Conservation (phyloP, 1,140 invertebrate genomes). For the Drosophila nasuta region DNA sequence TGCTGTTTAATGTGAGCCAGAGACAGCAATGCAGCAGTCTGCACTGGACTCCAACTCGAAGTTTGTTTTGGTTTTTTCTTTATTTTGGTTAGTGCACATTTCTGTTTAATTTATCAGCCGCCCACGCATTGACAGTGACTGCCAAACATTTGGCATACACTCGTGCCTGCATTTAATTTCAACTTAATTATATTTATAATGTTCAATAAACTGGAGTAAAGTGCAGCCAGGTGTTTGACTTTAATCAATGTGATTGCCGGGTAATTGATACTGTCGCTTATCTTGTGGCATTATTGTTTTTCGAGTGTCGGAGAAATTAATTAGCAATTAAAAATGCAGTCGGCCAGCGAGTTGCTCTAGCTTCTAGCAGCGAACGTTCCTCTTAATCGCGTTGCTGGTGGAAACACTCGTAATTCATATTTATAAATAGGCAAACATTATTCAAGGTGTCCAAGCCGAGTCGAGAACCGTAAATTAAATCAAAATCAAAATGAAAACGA, state of each 20-base stretch:
- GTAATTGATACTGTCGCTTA: constrained; percentile 25
- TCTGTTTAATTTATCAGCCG: constrained; percentile 47
- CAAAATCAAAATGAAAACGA: constrained; percentile 79
- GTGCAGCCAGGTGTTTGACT: constrained; percentile 59
- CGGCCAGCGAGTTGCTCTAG: constrained; percentile 4
- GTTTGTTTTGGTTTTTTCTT: constrained; percentile 16
- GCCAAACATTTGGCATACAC: constrained; percentile 40
- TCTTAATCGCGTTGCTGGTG: constrained; percentile 55
- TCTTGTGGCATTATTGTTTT: constrained; percentile 60
- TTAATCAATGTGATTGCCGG: constrained; percentile 11
- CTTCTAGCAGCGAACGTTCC: constrained; percentile 1
- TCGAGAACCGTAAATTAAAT: constrained; percentile 82
- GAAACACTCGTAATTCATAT: constrained; percentile 76
- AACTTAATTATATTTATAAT: constrained; percentile 77
- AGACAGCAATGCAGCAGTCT: constrained; percentile 6
- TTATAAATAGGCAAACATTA: constrained; percentile 83
- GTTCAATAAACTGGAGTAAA: constrained; percentile 53
- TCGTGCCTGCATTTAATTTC: constrained; percentile 51
- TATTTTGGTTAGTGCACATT: background rate
- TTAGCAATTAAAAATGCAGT: constrained; percentile 82
- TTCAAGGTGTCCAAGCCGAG: constrained; percentile 72
- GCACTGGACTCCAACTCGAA: background rate
- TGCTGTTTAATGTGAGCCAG: constrained; percentile 78
- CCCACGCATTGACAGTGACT: constrained; percentile 51
- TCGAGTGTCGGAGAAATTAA: constrained; percentile 71